Evolutionary conservation across 2,888 invertebrate species (phyloP), one percentile per base, ranked within the genome.

Genomic region (Philonicus albiceps): DNA sequence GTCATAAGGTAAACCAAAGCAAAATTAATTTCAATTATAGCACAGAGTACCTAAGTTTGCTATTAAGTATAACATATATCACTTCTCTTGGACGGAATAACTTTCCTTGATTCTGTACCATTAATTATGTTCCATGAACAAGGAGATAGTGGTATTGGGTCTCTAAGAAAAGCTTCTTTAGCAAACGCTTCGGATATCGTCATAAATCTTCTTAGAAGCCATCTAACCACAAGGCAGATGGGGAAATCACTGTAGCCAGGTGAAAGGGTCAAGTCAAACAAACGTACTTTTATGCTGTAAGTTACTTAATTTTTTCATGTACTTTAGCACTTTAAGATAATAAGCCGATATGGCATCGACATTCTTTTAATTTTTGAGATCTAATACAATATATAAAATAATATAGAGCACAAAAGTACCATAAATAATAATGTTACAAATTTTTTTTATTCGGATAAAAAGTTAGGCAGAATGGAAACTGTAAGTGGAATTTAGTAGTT

Each of bases 31-130:
- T 85, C 75, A 85, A 85, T 85, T 85, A 85, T 30, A 85, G 22
- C 30, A 30, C 85, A 43, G 85, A n/a, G 19, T 40, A 74, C 49
- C 64, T 74, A 75, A 49, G 85, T 85, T 75, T 74, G n/a, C 85
- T 43, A 85, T 85, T 85, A 85, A 85, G 74, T 49, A 85, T 85
- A 85, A 74, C 85, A 85, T 75, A 85, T 85, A 85, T 74, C 85
- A 74, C 43, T 74, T 85, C 74, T 43, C 84, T 73, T 80, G 43
- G 49, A 85, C 74, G 40, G 75, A 74, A 85, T 85, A 73, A 85
- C 73, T 85, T 73, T 16, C 37, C 64, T 83, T 31, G 64, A 83
- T 83, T 64, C 72, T 22, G 83, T 34, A 37, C 83, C 55, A 83
- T 83, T 83, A 83, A 83, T 83, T 55, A 72, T 37, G 30, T 83